Evolutionary conservation across 2,113 vertebrate species (phyloP).

Genomic region (Lepus europaeus): DNA sequence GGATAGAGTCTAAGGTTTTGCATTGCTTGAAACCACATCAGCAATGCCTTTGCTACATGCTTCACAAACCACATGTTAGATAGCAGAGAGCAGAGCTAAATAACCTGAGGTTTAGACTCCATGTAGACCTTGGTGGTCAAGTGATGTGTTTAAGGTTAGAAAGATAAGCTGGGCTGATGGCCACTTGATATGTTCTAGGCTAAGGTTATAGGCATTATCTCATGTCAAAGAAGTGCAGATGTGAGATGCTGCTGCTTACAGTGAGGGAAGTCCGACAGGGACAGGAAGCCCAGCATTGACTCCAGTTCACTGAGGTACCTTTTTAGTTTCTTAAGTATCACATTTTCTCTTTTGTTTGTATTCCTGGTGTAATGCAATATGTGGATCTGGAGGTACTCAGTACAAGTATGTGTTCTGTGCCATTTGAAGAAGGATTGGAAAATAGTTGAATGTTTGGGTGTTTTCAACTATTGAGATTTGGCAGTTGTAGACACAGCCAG

Average conservation of each 20-base stretch:
- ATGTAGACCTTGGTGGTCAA: background rate
- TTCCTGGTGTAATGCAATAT: background rate
- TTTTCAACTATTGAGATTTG: background rate
- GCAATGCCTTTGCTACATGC: background rate
- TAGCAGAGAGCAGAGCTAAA: slow-evolving; percentile 17
- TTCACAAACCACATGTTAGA: background rate
- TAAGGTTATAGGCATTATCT: background rate
- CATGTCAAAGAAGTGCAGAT: background rate
- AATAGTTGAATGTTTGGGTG: slow-evolving; percentile 22
- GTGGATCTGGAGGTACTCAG: background rate
- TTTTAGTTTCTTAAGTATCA: slow-evolving; percentile 28
- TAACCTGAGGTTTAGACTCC: background rate
- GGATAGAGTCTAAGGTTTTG: background rate
- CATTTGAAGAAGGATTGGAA: background rate
- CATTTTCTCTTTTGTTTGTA: slow-evolving; percentile 26
- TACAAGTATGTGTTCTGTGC: slow-evolving; percentile 15
- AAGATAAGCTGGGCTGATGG: slow-evolving; percentile 18
- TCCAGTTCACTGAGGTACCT: background rate
- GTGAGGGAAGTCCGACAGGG: background rate
- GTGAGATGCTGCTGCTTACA: background rate
- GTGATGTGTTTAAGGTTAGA: background rate
- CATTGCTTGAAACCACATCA: background rate
- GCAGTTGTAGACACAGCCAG: background rate
- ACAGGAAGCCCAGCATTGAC: background rate
- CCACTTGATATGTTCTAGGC: background rate